Conservation (phyloP, 2,113 vertebrate species). For the Phasianus colchicus region DNA sequence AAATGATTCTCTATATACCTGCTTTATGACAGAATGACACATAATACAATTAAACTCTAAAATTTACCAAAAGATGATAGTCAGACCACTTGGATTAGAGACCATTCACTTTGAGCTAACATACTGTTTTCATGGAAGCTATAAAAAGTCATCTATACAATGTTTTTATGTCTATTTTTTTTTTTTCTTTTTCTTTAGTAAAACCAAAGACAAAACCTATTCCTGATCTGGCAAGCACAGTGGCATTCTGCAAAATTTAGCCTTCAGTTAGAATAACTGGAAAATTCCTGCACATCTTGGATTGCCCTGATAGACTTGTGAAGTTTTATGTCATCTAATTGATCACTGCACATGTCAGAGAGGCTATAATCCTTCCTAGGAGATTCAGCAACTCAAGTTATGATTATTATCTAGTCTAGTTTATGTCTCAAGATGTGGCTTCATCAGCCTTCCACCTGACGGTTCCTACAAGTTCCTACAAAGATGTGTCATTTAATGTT, state of each 20-base stretch:
- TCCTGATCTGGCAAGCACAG: not conserved
- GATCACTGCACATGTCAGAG: not conserved
- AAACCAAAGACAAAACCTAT: too few relatives aligned
- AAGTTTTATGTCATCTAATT: not conserved
- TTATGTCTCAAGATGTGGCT: not conserved
- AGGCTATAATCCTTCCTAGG: not conserved
- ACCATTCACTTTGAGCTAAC: not conserved
- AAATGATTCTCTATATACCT: not conserved
- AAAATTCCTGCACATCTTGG: not conserved
- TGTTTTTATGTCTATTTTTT: not conserved
- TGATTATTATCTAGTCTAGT: not conserved
- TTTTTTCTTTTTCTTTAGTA: not conserved
- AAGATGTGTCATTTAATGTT: not conserved
- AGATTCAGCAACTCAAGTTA: not conserved
- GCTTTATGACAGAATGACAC: not conserved
- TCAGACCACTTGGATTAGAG: rapidly evolving
- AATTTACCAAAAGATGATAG: not conserved
- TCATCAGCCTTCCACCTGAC: not conserved
- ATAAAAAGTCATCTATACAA: not conserved
- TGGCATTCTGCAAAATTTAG: not conserved
- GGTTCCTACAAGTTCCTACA: not conserved
- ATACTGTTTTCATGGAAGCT: not conserved
- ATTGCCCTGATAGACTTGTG: not conserved
- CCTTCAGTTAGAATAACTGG: not conserved
- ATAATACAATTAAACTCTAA: not conserved